Conservation (phyloP, 2,797 vertebrate species). For the Acanthopagrus latus region DNA sequence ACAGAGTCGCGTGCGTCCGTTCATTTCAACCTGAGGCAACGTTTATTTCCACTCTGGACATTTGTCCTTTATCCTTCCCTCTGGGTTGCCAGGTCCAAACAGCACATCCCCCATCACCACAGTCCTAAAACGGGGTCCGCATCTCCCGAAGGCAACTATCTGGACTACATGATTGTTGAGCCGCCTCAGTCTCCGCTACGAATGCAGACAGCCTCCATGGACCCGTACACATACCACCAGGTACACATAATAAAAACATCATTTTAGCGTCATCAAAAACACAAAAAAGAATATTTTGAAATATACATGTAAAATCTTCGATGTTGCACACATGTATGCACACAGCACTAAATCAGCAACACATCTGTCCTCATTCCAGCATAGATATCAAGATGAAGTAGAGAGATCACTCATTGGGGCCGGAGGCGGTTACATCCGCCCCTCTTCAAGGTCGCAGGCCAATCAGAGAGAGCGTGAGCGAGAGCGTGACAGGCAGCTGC, state of each 20-base stretch:
- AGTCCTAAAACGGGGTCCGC: conserved; percentile 69
- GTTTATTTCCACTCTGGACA: not conserved
- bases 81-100: conserved; percentile 75
- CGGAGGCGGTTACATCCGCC: conserved; percentile 75
- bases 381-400: conserved; percentile 87
- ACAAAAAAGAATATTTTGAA: no score
- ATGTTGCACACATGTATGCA: not conserved
- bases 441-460: conserved; percentile 71
- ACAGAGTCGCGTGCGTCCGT: not conserved
- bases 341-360: not conserved
- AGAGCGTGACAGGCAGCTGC: conserved; percentile 85
- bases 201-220: conserved; percentile 87
- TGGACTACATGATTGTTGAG: conserved; percentile 91
- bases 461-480: conserved; percentile 78
- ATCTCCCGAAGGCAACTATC: conserved; percentile 84
- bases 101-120: conserved; percentile 63
- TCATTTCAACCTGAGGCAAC: not conserved
- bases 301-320: no score
- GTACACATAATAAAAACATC: conserved; percentile 67
- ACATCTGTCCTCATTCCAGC: conserved; percentile 77
- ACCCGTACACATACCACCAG: conserved; percentile 92
- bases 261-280: no score
- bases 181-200: conserved; percentile 82
- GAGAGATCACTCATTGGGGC: conserved; percentile 76
- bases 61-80: conserved; percentile 1